Evolutionary conservation across 2,888 invertebrate genomes (phyloP).

Genomic region (Netelia melanura): DNA sequence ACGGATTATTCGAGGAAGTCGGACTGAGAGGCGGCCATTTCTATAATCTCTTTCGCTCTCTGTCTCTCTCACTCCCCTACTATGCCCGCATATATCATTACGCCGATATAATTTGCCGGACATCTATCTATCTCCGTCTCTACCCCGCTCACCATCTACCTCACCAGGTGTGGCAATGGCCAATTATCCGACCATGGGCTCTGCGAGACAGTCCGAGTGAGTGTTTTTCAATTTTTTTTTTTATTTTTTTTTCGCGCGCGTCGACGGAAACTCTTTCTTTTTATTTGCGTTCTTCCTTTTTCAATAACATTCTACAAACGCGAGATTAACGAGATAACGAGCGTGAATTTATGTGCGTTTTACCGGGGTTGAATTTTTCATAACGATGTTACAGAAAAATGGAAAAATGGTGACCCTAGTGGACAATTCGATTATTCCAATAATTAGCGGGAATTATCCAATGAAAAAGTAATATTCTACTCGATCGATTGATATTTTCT

Average conservation of each 20-base stretch:
- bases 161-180: constrained; percentile 79
- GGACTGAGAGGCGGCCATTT: constrained; percentile 56
- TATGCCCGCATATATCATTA: constrained; percentile 31
- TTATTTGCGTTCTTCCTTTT: background rate
- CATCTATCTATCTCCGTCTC: constrained; percentile 14
- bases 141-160: constrained; percentile 24
- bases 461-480: background rate
- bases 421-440: no score
- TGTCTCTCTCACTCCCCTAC: background rate
- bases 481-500: constrained; percentile 2
- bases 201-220: constrained; percentile 85
- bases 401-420: no score
- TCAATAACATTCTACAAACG: background rate
- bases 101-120: constrained; percentile 45
- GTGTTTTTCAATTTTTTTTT: constrained; percentile 72
- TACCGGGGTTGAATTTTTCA: no score
- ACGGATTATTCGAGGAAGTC: constrained; percentile 18
- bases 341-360: no score
- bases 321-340: no score
- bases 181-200: constrained; percentile 82
- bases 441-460: background rate
- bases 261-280: background rate
- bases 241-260: background rate
- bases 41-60: background rate
- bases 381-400: no score